A percentile compares a stretch with the other conserved stretches of the same genome.
Conservation (phyloP, 2,888 invertebrate genomes). For the Artemia sp. region DNA sequence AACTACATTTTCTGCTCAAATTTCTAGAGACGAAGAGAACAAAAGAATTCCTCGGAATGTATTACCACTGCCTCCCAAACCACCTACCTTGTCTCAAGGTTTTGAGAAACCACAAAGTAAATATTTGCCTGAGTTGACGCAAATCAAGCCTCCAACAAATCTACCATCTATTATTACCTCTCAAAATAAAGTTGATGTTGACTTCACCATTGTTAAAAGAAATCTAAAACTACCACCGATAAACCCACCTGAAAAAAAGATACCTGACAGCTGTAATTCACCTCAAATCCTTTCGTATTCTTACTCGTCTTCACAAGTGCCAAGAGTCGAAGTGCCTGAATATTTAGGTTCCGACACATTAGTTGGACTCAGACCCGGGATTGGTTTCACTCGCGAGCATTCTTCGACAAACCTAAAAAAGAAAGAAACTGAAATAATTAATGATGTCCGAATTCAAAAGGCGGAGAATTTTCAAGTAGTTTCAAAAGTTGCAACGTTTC, state of each 20-base stretch:
- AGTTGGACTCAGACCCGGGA: not conserved
- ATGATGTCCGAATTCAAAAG: not conserved
- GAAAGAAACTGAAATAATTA: not conserved
- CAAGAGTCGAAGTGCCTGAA: conserved; percentile 5
- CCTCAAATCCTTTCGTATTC: not conserved
- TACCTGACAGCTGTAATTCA: not conserved
- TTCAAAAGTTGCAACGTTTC: not conserved
- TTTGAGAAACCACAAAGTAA: too few relatives aligned
- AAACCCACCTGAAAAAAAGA: too few relatives aligned
- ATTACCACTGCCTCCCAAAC: too few relatives aligned
- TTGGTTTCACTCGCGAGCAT: not conserved
- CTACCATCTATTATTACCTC: not conserved
- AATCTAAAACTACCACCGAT: too few relatives aligned
- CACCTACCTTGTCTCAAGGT: too few relatives aligned
- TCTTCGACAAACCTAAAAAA: not conserved
- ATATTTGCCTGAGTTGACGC: too few relatives aligned
- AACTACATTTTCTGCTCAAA: too few relatives aligned
- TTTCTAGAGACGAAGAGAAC: too few relatives aligned
- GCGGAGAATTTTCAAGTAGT: not conserved
- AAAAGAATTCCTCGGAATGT: too few relatives aligned
- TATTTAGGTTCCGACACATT: not conserved
- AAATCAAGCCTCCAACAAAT: not conserved
- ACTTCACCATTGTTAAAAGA: too few relatives aligned
- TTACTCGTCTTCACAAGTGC: conserved; percentile 3
- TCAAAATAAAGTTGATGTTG: too few relatives aligned